These are phyloP conservation scores for Venturia canescens DNA, from an alignment of 1,140 invertebrate genomes.

Conservation along the genomic window DNA sequence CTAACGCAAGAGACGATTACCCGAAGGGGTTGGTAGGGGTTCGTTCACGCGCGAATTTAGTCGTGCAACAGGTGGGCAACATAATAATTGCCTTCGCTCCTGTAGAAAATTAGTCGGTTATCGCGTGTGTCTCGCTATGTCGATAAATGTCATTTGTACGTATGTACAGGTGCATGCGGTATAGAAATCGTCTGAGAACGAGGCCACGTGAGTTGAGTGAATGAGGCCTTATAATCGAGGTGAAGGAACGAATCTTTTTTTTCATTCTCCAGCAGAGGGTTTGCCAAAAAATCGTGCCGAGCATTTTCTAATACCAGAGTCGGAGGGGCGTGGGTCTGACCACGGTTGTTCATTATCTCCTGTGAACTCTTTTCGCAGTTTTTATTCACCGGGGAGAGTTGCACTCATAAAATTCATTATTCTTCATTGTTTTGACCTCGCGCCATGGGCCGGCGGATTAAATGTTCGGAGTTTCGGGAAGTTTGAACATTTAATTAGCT, in stretches of 20 bases:
- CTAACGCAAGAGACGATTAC: constrained; percentile 21
- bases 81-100: constrained; percentile 45
- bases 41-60: constrained; percentile 40
- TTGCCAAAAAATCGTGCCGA: constrained; percentile 19
- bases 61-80: constrained; percentile 49
- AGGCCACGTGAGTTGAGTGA: neutral
- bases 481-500: no score
- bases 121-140: constrained; percentile 31
- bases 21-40: neutral
- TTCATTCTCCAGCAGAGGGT: no score
- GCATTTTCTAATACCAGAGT: neutral
- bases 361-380: neutral
- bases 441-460: no score
- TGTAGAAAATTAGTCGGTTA: constrained; percentile 35
- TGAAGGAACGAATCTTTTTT: constrained; percentile 17
- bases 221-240: constrained; percentile 1
- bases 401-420: neutral
- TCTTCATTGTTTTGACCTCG: neutral
- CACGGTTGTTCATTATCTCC: neutral
- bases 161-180: neutral
- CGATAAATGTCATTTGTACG: constrained; percentile 34
- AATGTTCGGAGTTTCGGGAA: no score
- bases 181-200: neutral
- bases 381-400: neutral
- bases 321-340: neutral